Base-by-base conservation (phyloP, 37 sponge, comb jelly and placozoan genomes). In the Axinella damicornis region DNA sequence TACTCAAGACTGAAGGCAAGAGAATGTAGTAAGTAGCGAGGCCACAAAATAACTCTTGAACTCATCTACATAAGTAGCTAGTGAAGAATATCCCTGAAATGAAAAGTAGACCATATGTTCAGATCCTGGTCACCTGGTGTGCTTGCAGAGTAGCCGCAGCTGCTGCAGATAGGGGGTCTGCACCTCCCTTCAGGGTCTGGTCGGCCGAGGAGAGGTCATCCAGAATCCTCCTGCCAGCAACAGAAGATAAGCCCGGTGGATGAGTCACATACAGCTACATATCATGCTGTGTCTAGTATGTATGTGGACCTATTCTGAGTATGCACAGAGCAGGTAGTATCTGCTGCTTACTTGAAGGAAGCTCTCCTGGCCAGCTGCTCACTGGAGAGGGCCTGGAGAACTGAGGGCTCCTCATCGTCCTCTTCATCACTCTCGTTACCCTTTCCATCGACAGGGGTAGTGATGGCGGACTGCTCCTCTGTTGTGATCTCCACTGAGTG, bases 311-410 rank as follows among this genome's bases (percentile, higher is more conserved):
- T 46, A 46, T 9, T n/a, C 36, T 59, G 34, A 28, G 18, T 22
- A 77, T 31, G 19, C 1, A 60, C 34, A 19, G 13, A 28, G 63
- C 6, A n/a, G n/a, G n/a, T 46, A 9, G 46, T 46, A 46, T n/a
- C n/a, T n/a, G 22, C n/a, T 15, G 61, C 81, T 84, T 17, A 92
- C 93, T 88, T 92, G 71, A 92, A 92, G 22, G 89, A 88, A 31
- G 88, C 79, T 38, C 93, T 79, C 54, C 93, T 83, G 2, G 85
- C 85, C 5, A 92, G 82, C 39, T 88, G 80, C 19, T 88, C 87
- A 76, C 74, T 86, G 27, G 87, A 86, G 22, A 87, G 75, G 11
- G 87, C 67, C 15, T 69, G 71, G 1, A 86, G 63, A 17, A 84
- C 75, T 4, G 84, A 84, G 22, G 84, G 84, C 34, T 84, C 84